phyloP scores from a whole-genome alignment of 1,140 invertebrate genomes.

The Meloidogyne hapla region DNA sequence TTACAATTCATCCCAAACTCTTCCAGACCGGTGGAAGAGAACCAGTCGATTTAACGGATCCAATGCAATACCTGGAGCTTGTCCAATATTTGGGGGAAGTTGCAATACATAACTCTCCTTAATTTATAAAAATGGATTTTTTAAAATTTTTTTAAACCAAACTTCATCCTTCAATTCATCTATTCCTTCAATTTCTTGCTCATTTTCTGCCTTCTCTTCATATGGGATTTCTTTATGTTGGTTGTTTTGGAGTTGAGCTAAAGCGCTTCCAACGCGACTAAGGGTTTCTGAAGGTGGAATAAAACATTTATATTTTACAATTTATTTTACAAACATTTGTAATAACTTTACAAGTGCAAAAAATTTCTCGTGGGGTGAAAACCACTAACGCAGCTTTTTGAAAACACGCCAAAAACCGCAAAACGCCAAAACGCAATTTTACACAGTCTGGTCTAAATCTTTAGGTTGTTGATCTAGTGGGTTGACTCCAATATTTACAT shows the following conservation, averaged over 20 bases:
- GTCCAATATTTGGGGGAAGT: constrained; percentile 37
- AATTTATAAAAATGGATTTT: not conserved
- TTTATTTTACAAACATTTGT: no score
- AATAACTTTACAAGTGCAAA: no score
- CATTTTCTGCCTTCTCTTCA: not conserved
- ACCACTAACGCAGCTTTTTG: no score
- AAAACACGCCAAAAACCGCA: no score
- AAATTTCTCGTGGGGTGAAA: no score
- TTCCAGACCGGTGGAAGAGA: constrained; percentile 66
- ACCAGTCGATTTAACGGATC: constrained; percentile 69
- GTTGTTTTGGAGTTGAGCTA: not conserved
- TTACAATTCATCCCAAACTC: constrained; percentile 65
- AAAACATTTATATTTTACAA: not conserved
- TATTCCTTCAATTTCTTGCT: not conserved
- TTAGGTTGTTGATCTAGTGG: no score
- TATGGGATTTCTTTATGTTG: constrained; percentile 3
- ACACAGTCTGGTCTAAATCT: no score
- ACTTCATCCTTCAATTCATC: not conserved
- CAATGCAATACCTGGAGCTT: constrained; percentile 69
- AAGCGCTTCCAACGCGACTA: not conserved
- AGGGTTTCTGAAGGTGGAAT: not conserved
- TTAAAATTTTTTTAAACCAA: not conserved
- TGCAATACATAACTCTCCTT: constrained; percentile 27
- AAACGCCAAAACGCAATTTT: no score
- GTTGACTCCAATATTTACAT: no score